These are phyloP conservation scores for Chascanopsetta lugubris DNA, from an alignment of 2,113 vertebrate species.

Conservation along the genomic window DNA sequence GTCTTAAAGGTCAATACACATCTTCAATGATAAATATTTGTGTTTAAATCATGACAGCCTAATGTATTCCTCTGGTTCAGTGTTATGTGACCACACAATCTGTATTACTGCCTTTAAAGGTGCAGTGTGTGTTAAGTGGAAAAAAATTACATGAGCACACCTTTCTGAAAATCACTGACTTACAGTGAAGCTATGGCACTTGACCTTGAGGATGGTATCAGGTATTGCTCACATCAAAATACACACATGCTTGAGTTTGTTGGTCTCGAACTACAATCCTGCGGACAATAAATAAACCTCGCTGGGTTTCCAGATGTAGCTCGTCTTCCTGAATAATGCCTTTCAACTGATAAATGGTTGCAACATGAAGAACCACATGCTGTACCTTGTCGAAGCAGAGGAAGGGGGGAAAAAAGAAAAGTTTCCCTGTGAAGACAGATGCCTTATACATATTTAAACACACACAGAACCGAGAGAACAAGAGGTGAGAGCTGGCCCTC, in stretches of 20 bases:
- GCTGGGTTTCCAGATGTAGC: constrained; percentile 5
- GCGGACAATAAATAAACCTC: constrained; percentile 18
- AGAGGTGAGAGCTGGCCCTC: constrained; percentile 46
- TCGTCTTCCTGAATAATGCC: constrained; percentile 23
- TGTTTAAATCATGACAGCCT: neutral
- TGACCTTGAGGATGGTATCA: neutral
- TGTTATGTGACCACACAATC: neutral
- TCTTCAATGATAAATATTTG: constrained; percentile 14
- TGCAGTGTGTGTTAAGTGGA: no score
- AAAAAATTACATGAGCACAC: no score
- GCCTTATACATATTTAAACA: constrained; percentile 66
- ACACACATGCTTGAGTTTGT: neutral
- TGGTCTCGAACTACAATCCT: neutral
- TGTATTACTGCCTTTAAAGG: neutral
- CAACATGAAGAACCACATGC: constrained; percentile 16
- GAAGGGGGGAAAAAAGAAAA: constrained; percentile 16
- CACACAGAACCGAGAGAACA: constrained; percentile 27
- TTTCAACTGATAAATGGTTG: constrained; percentile 33
- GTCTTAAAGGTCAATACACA: constrained; percentile 4
- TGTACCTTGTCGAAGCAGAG: constrained; percentile 13
- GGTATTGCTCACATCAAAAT: constrained; percentile 9
- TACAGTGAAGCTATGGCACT: no score
- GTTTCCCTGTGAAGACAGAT: constrained; percentile 38
- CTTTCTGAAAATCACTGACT: no score
- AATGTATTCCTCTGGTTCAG: neutral